Conservation (phyloP, 2,888 invertebrate species). For the Bruchidius siliquastri region DNA sequence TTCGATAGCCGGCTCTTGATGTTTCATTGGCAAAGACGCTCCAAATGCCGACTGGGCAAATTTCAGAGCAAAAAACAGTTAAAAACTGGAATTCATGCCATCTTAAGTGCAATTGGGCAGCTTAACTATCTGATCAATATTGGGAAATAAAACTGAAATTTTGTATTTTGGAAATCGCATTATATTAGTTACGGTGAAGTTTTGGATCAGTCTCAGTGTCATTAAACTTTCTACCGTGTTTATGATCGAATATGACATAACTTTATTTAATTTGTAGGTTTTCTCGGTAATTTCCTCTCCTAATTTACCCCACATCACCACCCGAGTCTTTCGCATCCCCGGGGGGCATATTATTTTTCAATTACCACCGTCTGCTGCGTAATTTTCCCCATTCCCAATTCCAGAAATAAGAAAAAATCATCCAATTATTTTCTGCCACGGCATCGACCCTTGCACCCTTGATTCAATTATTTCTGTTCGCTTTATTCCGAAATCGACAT, state of each 20-base stretch:
- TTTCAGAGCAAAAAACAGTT: no score
- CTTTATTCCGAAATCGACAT: neutral
- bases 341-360: neutral
- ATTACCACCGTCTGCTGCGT: neutral
- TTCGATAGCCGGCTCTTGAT: no score
- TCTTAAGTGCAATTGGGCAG: no score
- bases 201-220: no score
- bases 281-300: neutral
- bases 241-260: neutral
- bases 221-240: no score
- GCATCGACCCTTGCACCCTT: neutral
- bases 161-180: no score
- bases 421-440: neutral
- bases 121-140: no score
- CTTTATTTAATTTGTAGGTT: neutral
- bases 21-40: no score
- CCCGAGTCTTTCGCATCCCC: neutral
- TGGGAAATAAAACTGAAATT: no score
- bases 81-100: no score
- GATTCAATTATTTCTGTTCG: neutral
- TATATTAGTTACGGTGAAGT: no score
- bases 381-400: neutral
- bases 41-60: no score
- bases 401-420: neutral
- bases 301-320: neutral